Percentiles rank a stretch among this genome's conserved stretches.
These are phyloP conservation scores for Diachasmimorpha longicaudata DNA, from an alignment of 1,140 invertebrate genomes.

Conservation along the genomic window DNA sequence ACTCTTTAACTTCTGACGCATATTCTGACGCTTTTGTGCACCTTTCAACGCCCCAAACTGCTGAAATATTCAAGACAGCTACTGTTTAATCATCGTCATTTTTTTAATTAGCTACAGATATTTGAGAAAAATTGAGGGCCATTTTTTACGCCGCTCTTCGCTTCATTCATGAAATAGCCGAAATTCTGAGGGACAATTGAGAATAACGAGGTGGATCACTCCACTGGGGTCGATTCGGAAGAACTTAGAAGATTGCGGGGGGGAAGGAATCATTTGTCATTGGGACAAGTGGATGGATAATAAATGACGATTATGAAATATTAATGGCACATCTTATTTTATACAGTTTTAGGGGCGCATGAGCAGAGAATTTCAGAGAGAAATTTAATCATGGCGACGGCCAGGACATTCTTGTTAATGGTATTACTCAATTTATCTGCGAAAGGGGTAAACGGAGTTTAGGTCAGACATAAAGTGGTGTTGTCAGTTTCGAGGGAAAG, in stretches of 20 bases:
- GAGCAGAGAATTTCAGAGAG: not conserved
- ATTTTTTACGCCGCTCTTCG: not conserved
- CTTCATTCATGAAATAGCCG: not conserved
- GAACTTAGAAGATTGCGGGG: not conserved
- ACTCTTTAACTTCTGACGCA: not conserved
- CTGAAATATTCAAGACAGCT: not conserved
- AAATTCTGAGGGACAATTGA: not conserved
- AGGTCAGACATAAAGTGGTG: not conserved
- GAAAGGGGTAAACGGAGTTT: not conserved
- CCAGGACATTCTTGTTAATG: not conserved
- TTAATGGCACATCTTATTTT: not conserved
- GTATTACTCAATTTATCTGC: not conserved
- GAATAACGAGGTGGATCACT: not conserved
- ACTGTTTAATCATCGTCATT: not conserved
- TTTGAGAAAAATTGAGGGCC: not conserved
- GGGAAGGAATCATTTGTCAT: conserved; percentile 22
- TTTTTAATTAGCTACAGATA: not conserved
- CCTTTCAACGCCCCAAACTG: not conserved
- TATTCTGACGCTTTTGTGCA: not conserved
- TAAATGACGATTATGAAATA: conserved; percentile 9
- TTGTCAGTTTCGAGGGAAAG: not conserved
- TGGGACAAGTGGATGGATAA: not conserved
- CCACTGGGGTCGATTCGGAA: not conserved
- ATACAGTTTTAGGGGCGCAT: not conserved
- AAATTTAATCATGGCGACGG: not conserved